Base-by-base conservation (phyloP, 2,797 vertebrate genomes). In the Lindbergichthys nudifrons region DNA sequence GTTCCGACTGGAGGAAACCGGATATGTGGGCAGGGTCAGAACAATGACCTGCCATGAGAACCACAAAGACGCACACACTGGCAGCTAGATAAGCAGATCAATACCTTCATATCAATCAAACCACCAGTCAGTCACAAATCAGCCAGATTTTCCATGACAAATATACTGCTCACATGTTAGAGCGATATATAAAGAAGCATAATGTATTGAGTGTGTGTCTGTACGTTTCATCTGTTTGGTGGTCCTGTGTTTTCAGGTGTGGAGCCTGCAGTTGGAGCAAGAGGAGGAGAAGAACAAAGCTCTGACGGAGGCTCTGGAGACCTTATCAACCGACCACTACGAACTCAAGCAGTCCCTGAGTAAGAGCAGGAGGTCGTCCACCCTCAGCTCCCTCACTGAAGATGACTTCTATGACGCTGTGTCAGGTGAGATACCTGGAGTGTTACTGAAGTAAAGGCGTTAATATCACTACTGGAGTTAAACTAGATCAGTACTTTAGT, bases 351-450 rank as follows among this genome's bases (percentile, higher is more conserved):
- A 94, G 88, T 96, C 95, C 1, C 88, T 96, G 70, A 93, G 90
- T 66, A 95, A 92, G 84, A 82, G 70, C 67, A 73, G 69, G 75
- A 96, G 95, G 70, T 96, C 92, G 1, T 94, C 95, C 0, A 92
- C 94, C 15, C 87, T 85, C 68, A 95, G 94, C 78, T 90, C 92
- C 75, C 89, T 96, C 79, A 96, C 94, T n/a, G 96, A 96, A 82
- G 96, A 97, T 87, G 95, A 97, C 80, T 98, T 97, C 96, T 97
- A 96, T 85, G 97, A 98, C 64, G 97, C 97, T 15, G 80, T 96
- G 80, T 98, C 97, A 95, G 97, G 97, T 98, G 79, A 89, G 92
- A 41, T 1, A 11, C 16, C 8, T 32, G 39, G 7, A 50, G 50
- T 43, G 21, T 41, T 32, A 23, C 53, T 57, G 21, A 54, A 60